These are phyloP conservation scores for Cryptus armator DNA, from an alignment of 2,888 invertebrate genomes.

Conservation along the genomic window DNA sequence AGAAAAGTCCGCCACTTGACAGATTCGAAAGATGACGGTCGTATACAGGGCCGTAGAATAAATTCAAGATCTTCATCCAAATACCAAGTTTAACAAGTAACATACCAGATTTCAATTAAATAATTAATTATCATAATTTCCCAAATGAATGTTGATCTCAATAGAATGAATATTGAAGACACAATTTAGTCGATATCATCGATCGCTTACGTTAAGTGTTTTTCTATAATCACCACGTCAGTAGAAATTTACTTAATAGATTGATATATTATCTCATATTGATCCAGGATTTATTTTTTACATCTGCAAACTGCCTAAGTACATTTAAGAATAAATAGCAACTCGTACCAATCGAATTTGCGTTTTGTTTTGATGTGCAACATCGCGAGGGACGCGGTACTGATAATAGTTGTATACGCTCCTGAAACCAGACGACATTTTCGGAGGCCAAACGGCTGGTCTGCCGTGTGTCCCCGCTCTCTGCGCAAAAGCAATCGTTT, in stretches of 20 bases:
- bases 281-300: neutral
- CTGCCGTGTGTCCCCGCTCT: slow-evolving; percentile 52
- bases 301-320: neutral
- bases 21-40: slow-evolving; percentile 3
- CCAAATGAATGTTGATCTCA: neutral
- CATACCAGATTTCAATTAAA: neutral
- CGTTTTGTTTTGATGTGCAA: neutral
- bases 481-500: slow-evolving; percentile 78
- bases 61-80: neutral
- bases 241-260: neutral
- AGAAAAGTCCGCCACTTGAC: neutral
- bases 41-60: neutral
- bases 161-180: neutral
- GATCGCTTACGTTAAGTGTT: neutral
- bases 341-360: neutral
- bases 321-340: neutral
- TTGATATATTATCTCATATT: neutral
- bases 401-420: slow-evolving; percentile 61
- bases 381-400: neutral
- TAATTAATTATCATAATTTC: neutral
- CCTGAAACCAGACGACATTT: slow-evolving; percentile 79
- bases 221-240: neutral
- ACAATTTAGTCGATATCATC: neutral
- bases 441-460: slow-evolving; percentile 72
- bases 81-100: neutral